A percentile compares a stretch with the other conserved stretches of the same genome.
These are phyloP conservation scores for Spea multiplicata DNA, from an alignment of 2,113 vertebrate species.

Conservation along the genomic window DNA sequence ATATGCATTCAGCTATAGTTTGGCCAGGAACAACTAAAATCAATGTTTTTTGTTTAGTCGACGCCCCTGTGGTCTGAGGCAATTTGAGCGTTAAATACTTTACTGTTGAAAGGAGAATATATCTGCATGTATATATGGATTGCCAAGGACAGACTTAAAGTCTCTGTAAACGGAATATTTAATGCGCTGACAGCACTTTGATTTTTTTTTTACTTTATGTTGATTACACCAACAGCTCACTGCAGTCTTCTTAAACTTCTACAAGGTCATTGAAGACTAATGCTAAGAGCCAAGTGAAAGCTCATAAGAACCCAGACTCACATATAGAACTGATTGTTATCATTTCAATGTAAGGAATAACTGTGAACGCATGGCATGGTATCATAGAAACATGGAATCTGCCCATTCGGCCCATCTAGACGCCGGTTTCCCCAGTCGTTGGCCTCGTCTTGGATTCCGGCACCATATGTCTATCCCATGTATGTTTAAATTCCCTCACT, in stretches of 20 bases:
- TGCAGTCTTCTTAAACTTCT: neutral
- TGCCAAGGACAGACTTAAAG: conserved; percentile 26
- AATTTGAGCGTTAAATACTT: conserved; percentile 37
- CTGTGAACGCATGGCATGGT: no score
- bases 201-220: conserved; percentile 33
- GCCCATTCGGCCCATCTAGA: no score
- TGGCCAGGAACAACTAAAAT: neutral
- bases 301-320: neutral
- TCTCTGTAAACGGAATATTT: conserved; percentile 44
- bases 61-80: neutral
- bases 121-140: conserved; percentile 19
- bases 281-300: neutral
- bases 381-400: no score
- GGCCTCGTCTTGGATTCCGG: no score
- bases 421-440: no score
- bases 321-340: neutral
- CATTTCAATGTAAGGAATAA: no score
- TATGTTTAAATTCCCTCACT: no score
- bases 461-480: no score
- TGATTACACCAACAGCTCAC: conserved; percentile 21
- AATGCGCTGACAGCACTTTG: conserved; percentile 22
- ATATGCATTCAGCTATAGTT: neutral
- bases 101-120: conserved; percentile 10
- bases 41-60: conserved; percentile 2
- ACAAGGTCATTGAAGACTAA: conserved; percentile 22